Base-by-base conservation (phyloP, 2,888 invertebrate species). In the Drosophila meridionalis region DNA sequence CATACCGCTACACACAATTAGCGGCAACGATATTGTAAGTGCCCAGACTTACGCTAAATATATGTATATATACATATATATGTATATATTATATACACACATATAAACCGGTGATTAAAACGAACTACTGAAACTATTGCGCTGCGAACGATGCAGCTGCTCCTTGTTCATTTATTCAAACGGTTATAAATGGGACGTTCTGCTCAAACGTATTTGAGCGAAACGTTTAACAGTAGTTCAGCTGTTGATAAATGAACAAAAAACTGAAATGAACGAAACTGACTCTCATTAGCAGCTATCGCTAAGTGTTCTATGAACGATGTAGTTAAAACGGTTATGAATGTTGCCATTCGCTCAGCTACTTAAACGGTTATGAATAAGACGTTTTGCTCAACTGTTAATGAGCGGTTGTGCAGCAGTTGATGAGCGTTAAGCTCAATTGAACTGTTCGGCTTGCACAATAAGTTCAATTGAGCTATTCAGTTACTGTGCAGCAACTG, bases 1-100 rank as follows among this genome's bases (percentile, higher is more conserved):
- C 93, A 90, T 94, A 93, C 88, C 94, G 93, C 71, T 93, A 69
- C 93, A 93, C 65, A 91, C 92, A 55, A 93, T 93, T 64, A 95
- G 95, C 90, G 95, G 95, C 26, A 95, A 95, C 92, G 95, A 95
- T 91, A 94, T 94, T 93, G 95, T 95, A 89, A 91, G 28, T 58
- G 12, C 4, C 14, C 32, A 50, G 14, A 34, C 34, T 2, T 40
- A 26, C 7, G 1, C 20, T 20, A n/a, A 50, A 56, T 56, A n/a
- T 14, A n/a, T 5, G 26, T 4, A 20, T 20, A 38, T 26, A 9
- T 36, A 34, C 20, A 8, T 28, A 14, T 12, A 8, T n/a, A 28
- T 34, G 36, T 28, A 28, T 28, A 4, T 48, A 28, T 47, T 47
- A 4, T 38, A 28, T 38, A 8, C 9, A 26, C 28, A 7, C 38